Percentiles rank a stretch among this genome's conserved stretches.
phyloP scores from a whole-genome alignment of 64 coral and sea anemone species.

The Astreopora myriophthalma region DNA sequence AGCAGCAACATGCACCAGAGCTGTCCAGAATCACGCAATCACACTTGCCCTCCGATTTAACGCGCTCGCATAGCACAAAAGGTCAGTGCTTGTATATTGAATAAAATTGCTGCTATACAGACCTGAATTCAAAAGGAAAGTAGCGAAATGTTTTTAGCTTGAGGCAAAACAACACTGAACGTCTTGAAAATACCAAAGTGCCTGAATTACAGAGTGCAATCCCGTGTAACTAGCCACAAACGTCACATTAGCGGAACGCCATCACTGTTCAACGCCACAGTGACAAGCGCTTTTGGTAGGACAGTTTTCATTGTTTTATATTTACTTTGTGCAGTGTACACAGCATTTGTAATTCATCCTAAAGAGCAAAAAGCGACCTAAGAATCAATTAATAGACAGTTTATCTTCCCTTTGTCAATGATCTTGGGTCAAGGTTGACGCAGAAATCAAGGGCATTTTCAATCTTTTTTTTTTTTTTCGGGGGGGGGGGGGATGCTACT shows the following conservation, averaged over 20 bases:
- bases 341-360: not conserved
- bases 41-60: too few relatives aligned
- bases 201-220: not conserved
- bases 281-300: not conserved
- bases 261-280: slow-evolving; percentile 6
- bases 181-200: not conserved
- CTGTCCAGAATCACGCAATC: too few relatives aligned
- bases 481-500: too few relatives aligned
- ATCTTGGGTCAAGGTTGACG: too few relatives aligned
- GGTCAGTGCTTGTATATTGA: too few relatives aligned
- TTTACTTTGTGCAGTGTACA: not conserved
- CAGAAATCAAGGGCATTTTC: too few relatives aligned
- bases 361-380: too few relatives aligned
- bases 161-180: not conserved
- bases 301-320: not conserved
- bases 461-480: too few relatives aligned
- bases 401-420: too few relatives aligned
- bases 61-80: too few relatives aligned
- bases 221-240: not conserved
- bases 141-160: not conserved
- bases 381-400: too few relatives aligned
- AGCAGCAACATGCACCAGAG: too few relatives aligned
- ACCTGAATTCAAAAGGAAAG: not conserved
- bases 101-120: not conserved
- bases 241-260: not conserved